A percentile compares a stretch with the other conserved stretches of the same genome.
These are phyloP conservation scores for Gymnogyps californianus DNA, from an alignment of 2,113 vertebrate species.

Conservation along the genomic window DNA sequence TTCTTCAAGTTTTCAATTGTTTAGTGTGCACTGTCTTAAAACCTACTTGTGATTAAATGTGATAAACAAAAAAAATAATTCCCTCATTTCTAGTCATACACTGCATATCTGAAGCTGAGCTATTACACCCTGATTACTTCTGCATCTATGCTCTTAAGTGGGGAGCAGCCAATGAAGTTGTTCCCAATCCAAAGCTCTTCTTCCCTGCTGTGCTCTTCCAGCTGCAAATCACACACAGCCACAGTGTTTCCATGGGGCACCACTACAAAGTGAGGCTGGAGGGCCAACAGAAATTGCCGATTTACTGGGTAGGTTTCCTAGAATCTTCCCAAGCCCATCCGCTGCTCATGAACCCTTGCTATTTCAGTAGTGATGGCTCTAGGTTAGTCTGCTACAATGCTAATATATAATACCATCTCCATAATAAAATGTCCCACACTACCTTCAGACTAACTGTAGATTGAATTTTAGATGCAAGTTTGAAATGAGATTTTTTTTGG, in stretches of 20 bases:
- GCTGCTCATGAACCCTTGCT: not conserved
- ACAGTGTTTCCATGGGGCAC: not conserved
- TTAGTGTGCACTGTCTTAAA: not conserved
- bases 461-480: not conserved
- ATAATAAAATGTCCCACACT: not conserved
- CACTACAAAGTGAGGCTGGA: not conserved
- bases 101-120: not conserved
- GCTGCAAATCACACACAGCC: not conserved
- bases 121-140: not conserved
- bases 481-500: not conserved
- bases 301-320: not conserved
- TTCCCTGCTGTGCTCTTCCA: not conserved
- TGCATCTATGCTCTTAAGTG: not conserved
- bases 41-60: not conserved
- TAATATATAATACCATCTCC: not conserved
- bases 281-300: not conserved
- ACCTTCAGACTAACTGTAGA: not conserved
- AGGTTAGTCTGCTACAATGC: not conserved
- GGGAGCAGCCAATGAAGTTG: not conserved
- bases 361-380: not conserved
- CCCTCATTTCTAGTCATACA: not conserved
- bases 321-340: not conserved
- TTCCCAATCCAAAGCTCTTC: not conserved
- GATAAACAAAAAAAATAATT: not conserved
- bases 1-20: not conserved